Evolutionary conservation across 2,888 invertebrate genomes (phyloP).

Genomic region (Rugalucina vietnamica): DNA sequence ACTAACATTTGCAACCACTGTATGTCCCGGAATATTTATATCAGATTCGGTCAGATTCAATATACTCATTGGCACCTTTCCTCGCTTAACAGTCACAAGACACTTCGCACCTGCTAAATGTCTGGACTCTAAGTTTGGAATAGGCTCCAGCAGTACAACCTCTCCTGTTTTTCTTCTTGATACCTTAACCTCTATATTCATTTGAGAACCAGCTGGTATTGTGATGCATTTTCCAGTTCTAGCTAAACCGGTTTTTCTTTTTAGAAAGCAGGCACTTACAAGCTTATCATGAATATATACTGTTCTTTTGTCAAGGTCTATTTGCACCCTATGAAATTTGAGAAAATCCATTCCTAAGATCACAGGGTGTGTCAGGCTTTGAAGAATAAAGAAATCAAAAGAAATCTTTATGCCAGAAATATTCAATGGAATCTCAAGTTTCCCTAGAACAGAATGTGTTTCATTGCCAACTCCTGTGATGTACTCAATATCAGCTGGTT

Average conservation of each 20-base stretch:
- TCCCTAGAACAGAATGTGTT: not conserved
- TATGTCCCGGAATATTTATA: not conserved
- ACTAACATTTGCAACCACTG: conserved; percentile 6
- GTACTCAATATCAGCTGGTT: not conserved
- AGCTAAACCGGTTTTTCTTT: not conserved
- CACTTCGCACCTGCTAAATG: conserved; percentile 11
- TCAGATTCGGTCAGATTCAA: not conserved
- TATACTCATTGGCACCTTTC: not conserved
- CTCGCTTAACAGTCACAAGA: not conserved
- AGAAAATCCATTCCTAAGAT: not conserved
- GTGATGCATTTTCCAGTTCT: not conserved
- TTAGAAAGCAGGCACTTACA: not conserved
- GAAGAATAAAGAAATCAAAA: not conserved
- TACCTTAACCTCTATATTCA: not conserved
- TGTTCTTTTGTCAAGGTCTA: not conserved
- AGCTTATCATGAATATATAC: not conserved
- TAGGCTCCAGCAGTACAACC: not conserved
- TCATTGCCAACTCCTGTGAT: conserved; percentile 1
- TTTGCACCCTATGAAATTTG: not conserved
- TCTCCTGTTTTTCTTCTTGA: not conserved
- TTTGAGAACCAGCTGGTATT: not conserved
- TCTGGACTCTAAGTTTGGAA: not conserved
- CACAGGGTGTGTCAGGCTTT: not conserved
- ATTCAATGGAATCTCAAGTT: not conserved
- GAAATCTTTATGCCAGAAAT: not conserved